These are phyloP conservation scores for Tenthredo livida DNA, from an alignment of 2,888 invertebrate species.

Conservation along the genomic window DNA sequence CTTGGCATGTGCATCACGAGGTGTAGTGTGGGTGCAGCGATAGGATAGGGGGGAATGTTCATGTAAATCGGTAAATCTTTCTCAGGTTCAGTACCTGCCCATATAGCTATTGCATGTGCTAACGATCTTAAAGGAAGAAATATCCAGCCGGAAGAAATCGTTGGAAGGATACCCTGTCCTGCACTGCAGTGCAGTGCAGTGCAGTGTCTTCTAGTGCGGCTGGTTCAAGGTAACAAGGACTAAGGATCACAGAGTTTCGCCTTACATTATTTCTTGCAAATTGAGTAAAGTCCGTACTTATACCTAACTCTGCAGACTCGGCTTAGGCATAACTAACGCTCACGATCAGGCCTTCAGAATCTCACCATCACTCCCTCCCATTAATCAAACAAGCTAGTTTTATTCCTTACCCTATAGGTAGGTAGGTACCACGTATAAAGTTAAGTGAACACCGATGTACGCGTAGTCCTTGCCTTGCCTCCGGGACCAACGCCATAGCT, in stretches of 20 bases:
- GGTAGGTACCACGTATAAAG: constrained; percentile 4
- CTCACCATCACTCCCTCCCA: constrained; percentile 7
- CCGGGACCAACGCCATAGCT: neutral
- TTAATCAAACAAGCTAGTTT: constrained; percentile 42
- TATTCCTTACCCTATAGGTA: constrained; percentile 16
- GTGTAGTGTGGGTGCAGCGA: neutral
- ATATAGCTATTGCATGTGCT: constrained; percentile 1
- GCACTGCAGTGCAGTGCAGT: neutral
- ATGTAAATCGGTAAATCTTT: constrained; percentile 26
- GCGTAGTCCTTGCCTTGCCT: constrained; percentile 15
- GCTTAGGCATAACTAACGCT: constrained; percentile 9
- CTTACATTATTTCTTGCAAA: neutral
- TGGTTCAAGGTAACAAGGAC: neutral
- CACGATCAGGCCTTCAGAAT: constrained; percentile 6
- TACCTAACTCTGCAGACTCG: neutral
- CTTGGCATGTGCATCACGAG: neutral
- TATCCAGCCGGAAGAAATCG: neutral
- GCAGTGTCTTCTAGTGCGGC: neutral
- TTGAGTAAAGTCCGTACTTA: constrained; percentile 5
- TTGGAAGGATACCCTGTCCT: neutral
- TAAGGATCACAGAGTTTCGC: neutral
- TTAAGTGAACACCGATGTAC: constrained; percentile 38
- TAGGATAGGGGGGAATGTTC: neutral
- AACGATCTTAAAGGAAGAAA: constrained; percentile 12
- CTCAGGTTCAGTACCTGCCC: neutral